Conservation (phyloP, 2,797 vertebrate species). For the Spondyliosoma cantharus region DNA sequence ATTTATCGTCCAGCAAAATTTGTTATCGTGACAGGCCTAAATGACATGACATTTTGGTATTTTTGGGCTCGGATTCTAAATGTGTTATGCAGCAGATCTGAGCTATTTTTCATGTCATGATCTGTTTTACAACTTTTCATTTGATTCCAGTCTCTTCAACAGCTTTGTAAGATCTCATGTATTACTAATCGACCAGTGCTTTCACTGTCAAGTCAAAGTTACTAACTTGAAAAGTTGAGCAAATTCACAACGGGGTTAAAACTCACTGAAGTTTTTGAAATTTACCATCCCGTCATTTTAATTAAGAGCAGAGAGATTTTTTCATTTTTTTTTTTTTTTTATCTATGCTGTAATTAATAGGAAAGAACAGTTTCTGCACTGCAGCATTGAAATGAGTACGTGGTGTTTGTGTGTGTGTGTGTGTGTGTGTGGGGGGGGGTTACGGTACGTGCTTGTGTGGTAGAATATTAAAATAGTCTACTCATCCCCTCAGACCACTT, state of each 20-base stretch:
- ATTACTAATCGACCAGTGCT: background rate
- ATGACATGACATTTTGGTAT: no score
- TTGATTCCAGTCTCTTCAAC: slow-evolving; percentile 4
- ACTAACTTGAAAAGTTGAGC: slow-evolving; percentile 46
- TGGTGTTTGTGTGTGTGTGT: slow-evolving; percentile 4
- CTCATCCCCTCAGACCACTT: slow-evolving; percentile 36
- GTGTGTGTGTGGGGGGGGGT: slow-evolving; percentile 1
- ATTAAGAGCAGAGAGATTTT: slow-evolving; percentile 53
- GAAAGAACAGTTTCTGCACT: slow-evolving; percentile 43
- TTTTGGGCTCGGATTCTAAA: background rate
- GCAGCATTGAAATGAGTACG: slow-evolving; percentile 18
- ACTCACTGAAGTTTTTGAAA: slow-evolving; percentile 38
- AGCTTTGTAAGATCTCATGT: slow-evolving; percentile 9
- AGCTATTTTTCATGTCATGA: slow-evolving; percentile 5
- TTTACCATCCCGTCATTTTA: slow-evolving; percentile 55
- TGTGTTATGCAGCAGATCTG: slow-evolving; percentile 6
- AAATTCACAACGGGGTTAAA: slow-evolving; percentile 37
- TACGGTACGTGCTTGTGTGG: background rate
- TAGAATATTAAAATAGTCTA: slow-evolving; percentile 34
- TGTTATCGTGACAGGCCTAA: background rate
- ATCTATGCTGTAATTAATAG: slow-evolving; percentile 62
- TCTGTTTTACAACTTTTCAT: slow-evolving; percentile 14
- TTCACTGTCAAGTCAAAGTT: slow-evolving; percentile 41
- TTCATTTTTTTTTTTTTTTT: slow-evolving; percentile 45
- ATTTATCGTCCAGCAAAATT: no score